phyloP scores from a whole-genome alignment of 2,888 invertebrate genomes.

The Troilus luridus region DNA sequence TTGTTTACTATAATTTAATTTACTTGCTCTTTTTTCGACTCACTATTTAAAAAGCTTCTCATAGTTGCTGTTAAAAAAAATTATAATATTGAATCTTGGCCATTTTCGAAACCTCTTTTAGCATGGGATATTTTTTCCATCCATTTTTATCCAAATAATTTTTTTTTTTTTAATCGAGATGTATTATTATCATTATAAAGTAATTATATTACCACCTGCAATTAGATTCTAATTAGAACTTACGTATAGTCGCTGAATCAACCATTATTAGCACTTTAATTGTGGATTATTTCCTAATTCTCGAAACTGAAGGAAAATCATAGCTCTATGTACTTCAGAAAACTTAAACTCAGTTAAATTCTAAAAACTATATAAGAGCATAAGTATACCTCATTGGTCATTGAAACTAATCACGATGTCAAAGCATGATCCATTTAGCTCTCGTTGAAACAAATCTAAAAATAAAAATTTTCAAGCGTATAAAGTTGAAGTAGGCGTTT shows the following conservation, averaged over 20 bases:
- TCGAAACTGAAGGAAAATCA: neutral
- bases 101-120: too few relatives aligned
- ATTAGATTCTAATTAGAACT: neutral
- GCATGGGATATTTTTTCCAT: neutral
- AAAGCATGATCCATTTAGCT: neutral
- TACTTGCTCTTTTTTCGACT: too few relatives aligned
- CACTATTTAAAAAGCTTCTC: too few relatives aligned
- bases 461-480: neutral
- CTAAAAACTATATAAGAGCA: neutral
- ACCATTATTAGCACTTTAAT: neutral
- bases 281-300: neutral
- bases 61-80: too few relatives aligned
- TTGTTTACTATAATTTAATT: too few relatives aligned
- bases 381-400: neutral
- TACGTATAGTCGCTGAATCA: neutral
- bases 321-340: neutral
- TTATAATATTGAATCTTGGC: too few relatives aligned
- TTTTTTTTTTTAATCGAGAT: neutral
- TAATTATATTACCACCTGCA: neutral
- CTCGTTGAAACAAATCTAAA: neutral
- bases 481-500: neutral
- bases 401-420: neutral
- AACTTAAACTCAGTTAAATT: neutral
- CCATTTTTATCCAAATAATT: neutral
- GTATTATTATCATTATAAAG: neutral